These are phyloP conservation scores for Patella vulgata DNA, from an alignment of 1,140 invertebrate genomes.

Conservation along the genomic window DNA sequence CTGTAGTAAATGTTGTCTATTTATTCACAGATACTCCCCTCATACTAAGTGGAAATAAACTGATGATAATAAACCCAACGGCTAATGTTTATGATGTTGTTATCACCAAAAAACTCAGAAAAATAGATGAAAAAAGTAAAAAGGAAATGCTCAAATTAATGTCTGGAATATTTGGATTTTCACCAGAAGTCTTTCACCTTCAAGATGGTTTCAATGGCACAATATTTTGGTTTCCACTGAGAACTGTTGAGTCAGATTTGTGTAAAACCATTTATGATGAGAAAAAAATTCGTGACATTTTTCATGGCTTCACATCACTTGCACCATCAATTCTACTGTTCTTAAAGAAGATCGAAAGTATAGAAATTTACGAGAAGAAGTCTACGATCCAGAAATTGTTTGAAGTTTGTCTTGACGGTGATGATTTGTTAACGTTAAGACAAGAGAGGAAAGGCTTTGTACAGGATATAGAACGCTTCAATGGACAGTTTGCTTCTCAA, in stretches of 20 bases:
- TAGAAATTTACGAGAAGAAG: too few species aligned
- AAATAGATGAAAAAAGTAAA: slow-evolving; percentile 14
- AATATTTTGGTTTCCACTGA: slow-evolving; percentile 50
- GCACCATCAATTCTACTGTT: slow-evolving; percentile 38
- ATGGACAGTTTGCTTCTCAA: too few species aligned
- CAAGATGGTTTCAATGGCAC: slow-evolving; percentile 33
- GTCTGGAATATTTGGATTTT: slow-evolving; percentile 15
- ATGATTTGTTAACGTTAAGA: too few species aligned
- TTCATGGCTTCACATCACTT: slow-evolving; percentile 34
- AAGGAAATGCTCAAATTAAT: slow-evolving; percentile 14
- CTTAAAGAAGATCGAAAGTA: slow-evolving; percentile 30
- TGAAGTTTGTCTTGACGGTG: too few species aligned
- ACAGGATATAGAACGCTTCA: too few species aligned
- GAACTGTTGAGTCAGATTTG: slow-evolving; percentile 21
- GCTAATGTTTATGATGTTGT: slow-evolving; percentile 21
- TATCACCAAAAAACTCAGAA: too few species aligned
- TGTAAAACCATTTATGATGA: slow-evolving; percentile 29
- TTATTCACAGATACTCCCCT: too few species aligned
- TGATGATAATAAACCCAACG: too few species aligned
- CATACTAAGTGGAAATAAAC: too few species aligned
- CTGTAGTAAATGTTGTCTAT: too few species aligned
- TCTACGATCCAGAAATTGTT: too few species aligned
- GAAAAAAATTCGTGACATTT: slow-evolving; percentile 37
- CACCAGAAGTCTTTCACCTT: slow-evolving; percentile 29
- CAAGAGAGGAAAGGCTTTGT: too few species aligned